Base-by-base conservation (phyloP, 2,113 vertebrate species). In the Rhynchomys soricoides region DNA sequence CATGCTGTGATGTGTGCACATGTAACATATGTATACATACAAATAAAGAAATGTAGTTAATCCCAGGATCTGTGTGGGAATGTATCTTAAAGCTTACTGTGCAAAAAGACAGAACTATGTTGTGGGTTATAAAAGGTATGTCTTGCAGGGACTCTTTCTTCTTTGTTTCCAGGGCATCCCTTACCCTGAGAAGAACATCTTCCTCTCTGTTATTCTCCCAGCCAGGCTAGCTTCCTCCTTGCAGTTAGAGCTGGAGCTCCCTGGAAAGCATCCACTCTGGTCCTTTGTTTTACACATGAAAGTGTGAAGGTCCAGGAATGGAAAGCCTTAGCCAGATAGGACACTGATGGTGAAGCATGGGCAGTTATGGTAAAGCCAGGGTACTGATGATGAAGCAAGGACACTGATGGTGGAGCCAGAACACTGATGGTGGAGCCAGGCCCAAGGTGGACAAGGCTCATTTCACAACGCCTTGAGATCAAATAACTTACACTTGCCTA, bases 161-260 rank as follows among this genome's bases (percentile, higher is more conserved):
- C 9, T 5, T 13, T 90, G 52, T 59, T 24, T 89, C 68, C 24
- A 17, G 11, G 7, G n/a, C 43, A 24, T 21, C 4, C 17, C 9
- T 43, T 62, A 4, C 4, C 24, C 13, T 31, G 6, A 2, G 37
- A 73, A 81, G 40, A 86, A 89, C n/a, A 7, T 86, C 66, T 66
- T 10, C 34, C 70, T 15, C 5, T 21, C 0, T 8, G 7, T 3
- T 62, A 0, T 62, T 50, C 45, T 59, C 12, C 11, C 29, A 52
- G 16, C 26, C n/a, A 79, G 48, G 16, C 21, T 40, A 82, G 21
- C n/a, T 24, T 19, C 4, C 5, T 40, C 81, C 71, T 4, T 74
- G 16, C 10, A 43, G 9, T 34, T 21, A 66, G 66, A 74, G 31
- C 45, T 40, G 5, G 79, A 91, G 17, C 40, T 31, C 3, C 8